Conservation (phyloP, 2,113 vertebrate genomes). For the Prionailurus bengalensis region DNA sequence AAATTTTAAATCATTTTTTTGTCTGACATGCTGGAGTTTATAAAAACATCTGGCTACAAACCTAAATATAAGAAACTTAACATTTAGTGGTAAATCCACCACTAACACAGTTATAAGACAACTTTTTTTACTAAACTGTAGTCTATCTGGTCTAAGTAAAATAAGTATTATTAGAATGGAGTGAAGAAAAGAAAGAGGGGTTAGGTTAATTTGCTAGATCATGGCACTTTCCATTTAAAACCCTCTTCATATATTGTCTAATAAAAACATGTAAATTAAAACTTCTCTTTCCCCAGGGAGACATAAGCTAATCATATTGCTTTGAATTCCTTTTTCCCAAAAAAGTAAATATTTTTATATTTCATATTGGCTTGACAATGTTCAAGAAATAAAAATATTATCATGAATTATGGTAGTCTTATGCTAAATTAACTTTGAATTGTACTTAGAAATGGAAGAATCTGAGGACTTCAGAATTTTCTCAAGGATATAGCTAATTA, state of each 20-base stretch:
- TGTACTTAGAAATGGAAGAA: neutral
- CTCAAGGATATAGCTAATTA: conserved; percentile 2
- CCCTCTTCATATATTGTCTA: neutral
- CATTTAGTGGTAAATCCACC: neutral
- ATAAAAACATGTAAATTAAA: neutral
- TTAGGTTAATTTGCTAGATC: neutral
- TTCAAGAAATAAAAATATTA: neutral
- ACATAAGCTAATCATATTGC: neutral
- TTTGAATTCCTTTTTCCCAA: conserved; percentile 35
- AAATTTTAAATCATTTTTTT: neutral
- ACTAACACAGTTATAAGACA: neutral
- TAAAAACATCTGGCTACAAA: neutral
- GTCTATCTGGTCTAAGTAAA: neutral
- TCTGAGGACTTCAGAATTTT: neutral
- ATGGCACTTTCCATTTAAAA: conserved; percentile 39
- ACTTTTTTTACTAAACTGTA: neutral
- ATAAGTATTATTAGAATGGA: neutral
- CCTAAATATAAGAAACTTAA: neutral
- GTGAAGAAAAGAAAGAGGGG: neutral
- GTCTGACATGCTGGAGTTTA: neutral
- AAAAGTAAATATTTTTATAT: conserved; percentile 49
- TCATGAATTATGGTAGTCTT: neutral
- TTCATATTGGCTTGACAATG: neutral
- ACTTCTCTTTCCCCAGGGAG: neutral
- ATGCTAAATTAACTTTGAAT: conserved; percentile 21